A percentile compares a stretch with the other conserved stretches of the same genome.
Conservation (phyloP, 2,113 vertebrate genomes). For the Agapornis roseicollis region DNA sequence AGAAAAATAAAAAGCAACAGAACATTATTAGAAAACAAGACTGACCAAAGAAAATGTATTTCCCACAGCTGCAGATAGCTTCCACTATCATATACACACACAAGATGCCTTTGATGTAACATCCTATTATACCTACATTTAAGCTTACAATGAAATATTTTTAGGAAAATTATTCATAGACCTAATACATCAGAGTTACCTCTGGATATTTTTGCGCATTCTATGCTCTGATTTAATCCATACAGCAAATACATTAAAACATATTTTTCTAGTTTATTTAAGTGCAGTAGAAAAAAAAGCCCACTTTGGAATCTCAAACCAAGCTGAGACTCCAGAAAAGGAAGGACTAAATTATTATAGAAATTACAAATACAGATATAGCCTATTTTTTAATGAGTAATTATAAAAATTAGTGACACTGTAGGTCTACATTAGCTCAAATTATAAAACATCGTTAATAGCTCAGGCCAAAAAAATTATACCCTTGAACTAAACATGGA, state of each 20-base stretch:
- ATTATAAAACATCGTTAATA: background rate
- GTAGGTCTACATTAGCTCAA: background rate
- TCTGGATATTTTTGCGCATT: conserved; percentile 1
- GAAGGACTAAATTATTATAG: background rate
- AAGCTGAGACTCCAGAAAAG: background rate
- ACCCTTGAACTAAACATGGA: background rate
- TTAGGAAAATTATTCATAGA: background rate
- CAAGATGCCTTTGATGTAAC: background rate
- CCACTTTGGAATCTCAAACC: background rate
- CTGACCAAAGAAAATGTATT: background rate
- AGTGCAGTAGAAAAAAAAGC: background rate
- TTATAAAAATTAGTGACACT: background rate
- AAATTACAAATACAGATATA: conserved; percentile 35
- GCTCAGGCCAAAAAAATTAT: background rate
- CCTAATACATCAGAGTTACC: background rate
- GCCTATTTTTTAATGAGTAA: background rate
- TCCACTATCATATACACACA: background rate
- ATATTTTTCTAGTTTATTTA: background rate
- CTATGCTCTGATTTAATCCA: conserved; percentile 17
- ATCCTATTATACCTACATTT: background rate
- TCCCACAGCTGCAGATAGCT: background rate
- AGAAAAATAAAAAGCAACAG: background rate
- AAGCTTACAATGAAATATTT: background rate
- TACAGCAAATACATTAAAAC: background rate
- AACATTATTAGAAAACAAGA: background rate